phyloP scores from a whole-genome alignment of 2,113 vertebrate species.

The Sinocyclocheilus rhinocerous region DNA sequence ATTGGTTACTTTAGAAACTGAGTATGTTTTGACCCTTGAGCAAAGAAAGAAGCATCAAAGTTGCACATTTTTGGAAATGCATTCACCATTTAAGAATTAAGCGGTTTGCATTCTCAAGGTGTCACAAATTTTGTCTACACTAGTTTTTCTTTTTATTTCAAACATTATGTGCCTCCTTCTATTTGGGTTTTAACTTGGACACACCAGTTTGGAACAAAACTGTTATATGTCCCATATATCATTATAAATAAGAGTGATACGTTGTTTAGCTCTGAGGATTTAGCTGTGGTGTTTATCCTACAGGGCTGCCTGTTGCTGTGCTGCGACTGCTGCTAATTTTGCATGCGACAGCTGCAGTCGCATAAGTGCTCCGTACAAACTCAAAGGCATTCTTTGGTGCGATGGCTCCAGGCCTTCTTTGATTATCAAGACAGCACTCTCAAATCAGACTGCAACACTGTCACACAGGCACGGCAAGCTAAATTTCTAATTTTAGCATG shows the following conservation, averaged over 20 bases:
- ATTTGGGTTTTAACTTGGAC: background rate
- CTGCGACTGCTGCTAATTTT: constrained; percentile 33
- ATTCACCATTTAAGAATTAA: background rate
- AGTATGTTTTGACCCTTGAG: background rate
- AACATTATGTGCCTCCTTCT: too few species aligned
- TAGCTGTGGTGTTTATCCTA: background rate
- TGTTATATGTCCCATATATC: background rate
- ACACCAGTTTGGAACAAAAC: background rate
- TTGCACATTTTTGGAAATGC: background rate
- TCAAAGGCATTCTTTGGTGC: constrained; percentile 24
- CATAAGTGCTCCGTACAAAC: constrained; percentile 28
- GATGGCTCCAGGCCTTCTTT: constrained; percentile 19
- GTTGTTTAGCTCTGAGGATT: constrained; percentile 9
- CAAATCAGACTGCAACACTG: background rate
- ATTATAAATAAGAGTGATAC: constrained; percentile 13
- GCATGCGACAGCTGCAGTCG: constrained; percentile 42
- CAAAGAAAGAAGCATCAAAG: background rate
- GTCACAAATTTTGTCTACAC: background rate
- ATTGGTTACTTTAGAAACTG: background rate
- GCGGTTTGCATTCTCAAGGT: background rate
- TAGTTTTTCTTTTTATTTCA: background rate
- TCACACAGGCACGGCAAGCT: background rate
- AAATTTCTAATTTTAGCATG: background rate
- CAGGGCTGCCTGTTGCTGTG: constrained; percentile 1
- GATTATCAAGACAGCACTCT: background rate